Base-by-base conservation (phyloP, 2,888 invertebrate species). In the Scaptomyza reducta region DNA sequence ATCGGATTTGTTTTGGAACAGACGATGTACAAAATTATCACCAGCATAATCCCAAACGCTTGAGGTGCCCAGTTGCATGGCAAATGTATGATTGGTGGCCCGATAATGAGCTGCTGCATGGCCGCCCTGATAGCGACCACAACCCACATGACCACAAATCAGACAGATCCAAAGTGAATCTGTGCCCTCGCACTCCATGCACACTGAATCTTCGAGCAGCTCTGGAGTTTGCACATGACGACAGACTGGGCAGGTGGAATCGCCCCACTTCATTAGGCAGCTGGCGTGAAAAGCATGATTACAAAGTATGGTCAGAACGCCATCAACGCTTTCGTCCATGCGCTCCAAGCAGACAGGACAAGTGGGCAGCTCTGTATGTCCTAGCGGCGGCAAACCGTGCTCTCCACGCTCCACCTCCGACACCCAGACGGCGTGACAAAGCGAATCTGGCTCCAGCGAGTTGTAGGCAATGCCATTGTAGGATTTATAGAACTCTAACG, bases 41-140 rank as follows among this genome's bases (percentile, higher is more conserved):
- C 99, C 99, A 54, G 98, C 98, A 91, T 99, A 99, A 90, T 99
- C 99, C 99, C 99, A 99, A 0, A 99, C 99, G 53, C 98, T 93
- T 89, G 98, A 98, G 45, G 97, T 98, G 1, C 98, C 99, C 62
- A 99, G 92, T 90, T 99, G 98, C 93, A 99, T 94, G 6, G 99
- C 97, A 89, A 98, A 99, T 16, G 98, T 98, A 92, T 99, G 99
- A 79, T 98, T 97, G 0, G 99, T 98, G 60, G 97, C 96, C 60
- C 96, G 93, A 92, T 97, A 99, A 91, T 99, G 99, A 67, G 97
- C 96, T 46, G 97, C 97, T 0, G 99, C 99, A 92, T 99, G 99
- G 0, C 98, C 98, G 35, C 94, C 92, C 62, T 95, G 94, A 91
- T 95, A 98, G 88, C 99, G 94, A 4, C 99, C 99, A 92, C 99